Evolutionary conservation across 2,797 vertebrate species (phyloP), one percentile per base, ranked within the genome.

Genomic region (Chrysocyon brachyurus): DNA sequence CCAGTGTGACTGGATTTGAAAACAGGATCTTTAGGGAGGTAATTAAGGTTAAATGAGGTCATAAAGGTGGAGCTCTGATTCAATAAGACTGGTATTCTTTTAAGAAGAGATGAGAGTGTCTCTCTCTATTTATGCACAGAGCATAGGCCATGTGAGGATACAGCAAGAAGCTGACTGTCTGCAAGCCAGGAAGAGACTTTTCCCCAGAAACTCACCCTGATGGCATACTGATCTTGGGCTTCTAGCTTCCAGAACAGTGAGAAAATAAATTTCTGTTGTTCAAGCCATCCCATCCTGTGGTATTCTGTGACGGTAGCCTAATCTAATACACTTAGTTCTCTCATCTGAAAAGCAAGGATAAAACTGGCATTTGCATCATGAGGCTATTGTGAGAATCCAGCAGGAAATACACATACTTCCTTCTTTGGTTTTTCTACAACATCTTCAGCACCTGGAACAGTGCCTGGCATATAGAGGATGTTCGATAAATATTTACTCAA

Each of bases 61-160:
- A 6, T n/a, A 33, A 78, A 4, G 19, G 15, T 10, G 49, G 75
- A 54, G 33, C 33, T 5, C 66, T 70, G 46, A 79, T 70, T 79
- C 31, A 54, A 16, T 1, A 56, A 28, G 7, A n/a, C 90, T 40
- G 49, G 24, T 40, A 33, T 93, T 79, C 77, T 81, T 79, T 31
- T 56, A 19, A 75, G 66, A 90, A 79, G 52, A 49, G 8, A 77
- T 21, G 63, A 61, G 57, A 56, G 77, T 33, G 22, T 66, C 40
- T 59, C n/a, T 33, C 26, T 59, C 14, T 7, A 61, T 8, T 46
- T 52, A 2, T 1, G 31, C 61, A 5, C 31, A 87, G 64, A 72
- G n/a, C 52, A 56, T 54, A 95, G 70, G 85, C 24, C 78, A 63
- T 9, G 2, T 61, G 77, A 95, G 96, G 96, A 93, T 87, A 96